Base-by-base conservation (phyloP, 2,797 vertebrate genomes). In the Anguilla marmorata region DNA sequence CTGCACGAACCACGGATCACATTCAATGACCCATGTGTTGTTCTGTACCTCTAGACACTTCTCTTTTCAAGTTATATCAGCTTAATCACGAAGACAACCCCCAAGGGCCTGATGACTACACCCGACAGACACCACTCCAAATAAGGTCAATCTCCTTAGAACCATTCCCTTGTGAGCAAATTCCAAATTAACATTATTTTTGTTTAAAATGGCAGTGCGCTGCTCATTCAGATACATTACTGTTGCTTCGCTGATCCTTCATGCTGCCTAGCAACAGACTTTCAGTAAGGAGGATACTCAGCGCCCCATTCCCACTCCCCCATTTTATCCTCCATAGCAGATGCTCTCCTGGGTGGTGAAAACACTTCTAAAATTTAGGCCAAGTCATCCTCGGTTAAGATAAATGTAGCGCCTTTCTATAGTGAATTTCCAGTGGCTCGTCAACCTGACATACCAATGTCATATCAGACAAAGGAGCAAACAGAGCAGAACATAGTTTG, bases 271-370 rank as follows among this genome's bases (percentile, higher is more conserved):
- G 37, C n/a, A 21, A 6, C 24, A 60, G 33, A 85, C 52, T 56
- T 84, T 3, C 54, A 21, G 72, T 82, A 21, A 63, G 21, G 21
- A 33, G 72, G 50, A 41, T 48, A 24, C 74, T n/a, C 33, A 21
- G 19, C 16, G 12, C 76, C 84, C 86, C 37, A 82, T 50, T 12
- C 74, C 88, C 21, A 19, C 76, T 30, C 79, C 74, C 48, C 74
- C 7, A 85, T 16, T 88, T 27, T 84, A 58, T 85, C 85, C 33
- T 85, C 88, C 87, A 86, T 90, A 92, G 91, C 88, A 89, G 84
- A 88, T 52, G 56, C 60, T 48, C 88, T 89, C 87, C 87, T 91
- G 48, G 56, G 33, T 69, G 19, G 48, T 66, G 89, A 27, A 91
- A 91, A 21, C 8, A 41, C 41, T 48, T 84, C 30, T 84, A 90